Percentiles rank a stretch among this genome's conserved stretches.
phyloP scores from a whole-genome alignment of 2,888 invertebrate species.

The Dasysyrphus tricinctus region DNA sequence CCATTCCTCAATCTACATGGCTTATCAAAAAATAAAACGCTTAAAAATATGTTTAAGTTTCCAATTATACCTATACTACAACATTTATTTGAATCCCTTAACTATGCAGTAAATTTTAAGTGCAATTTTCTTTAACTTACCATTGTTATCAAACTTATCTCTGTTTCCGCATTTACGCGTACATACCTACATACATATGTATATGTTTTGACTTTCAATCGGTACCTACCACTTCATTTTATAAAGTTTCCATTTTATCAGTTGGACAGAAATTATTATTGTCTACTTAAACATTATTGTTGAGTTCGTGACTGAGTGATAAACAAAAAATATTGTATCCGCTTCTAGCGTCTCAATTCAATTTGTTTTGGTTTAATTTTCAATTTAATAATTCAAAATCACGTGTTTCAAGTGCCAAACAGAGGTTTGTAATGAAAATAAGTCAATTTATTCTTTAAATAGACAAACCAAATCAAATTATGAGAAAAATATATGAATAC shows the following conservation, averaged over 20 bases:
- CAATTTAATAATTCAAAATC: conserved; percentile 1
- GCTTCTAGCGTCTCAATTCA: not conserved
- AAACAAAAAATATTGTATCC: not conserved
- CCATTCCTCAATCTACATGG: too few species aligned
- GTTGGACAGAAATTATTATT: conserved; percentile 39
- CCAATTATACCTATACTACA: too few species aligned
- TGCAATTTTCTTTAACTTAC: not conserved
- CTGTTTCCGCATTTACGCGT: not conserved
- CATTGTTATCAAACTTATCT: conserved; percentile 17
- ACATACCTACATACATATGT: not conserved
- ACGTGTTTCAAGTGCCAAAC: conserved; percentile 3
- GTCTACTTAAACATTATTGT: conserved; percentile 41
- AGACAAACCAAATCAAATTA: not conserved
- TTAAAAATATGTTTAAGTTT: too few species aligned
- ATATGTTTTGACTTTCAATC: conserved; percentile 12
- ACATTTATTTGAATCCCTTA: not conserved
- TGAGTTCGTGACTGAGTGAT: conserved; percentile 15
- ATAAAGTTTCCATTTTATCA: conserved; percentile 22
- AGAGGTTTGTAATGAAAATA: not conserved
- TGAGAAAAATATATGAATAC: not conserved
- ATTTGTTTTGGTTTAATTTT: not conserved
- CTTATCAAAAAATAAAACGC: too few species aligned
- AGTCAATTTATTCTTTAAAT: not conserved
- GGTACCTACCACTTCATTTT: conserved; percentile 11
- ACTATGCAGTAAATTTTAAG: conserved; percentile 2